phyloP scores from a whole-genome alignment of 2,797 vertebrate genomes.

The Protosalanx chinensis region DNA sequence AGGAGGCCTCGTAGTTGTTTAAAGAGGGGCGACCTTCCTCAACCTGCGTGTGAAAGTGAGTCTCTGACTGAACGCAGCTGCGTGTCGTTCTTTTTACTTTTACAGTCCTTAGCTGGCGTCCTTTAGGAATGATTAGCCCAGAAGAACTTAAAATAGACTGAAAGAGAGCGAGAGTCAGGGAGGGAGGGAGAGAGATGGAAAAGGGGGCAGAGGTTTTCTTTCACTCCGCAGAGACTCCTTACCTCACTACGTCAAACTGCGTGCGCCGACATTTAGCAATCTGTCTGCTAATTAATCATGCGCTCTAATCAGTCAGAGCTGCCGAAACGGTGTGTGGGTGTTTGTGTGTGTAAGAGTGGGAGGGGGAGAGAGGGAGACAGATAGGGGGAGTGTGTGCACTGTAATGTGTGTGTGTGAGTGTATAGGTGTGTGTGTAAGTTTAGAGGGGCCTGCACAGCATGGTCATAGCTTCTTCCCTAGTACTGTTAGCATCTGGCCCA shows the following conservation, averaged over 20 bases:
- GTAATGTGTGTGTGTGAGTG: conserved; percentile 14
- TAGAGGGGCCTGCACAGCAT: neutral
- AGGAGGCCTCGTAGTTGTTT: neutral
- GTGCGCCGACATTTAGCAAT: conserved; percentile 67
- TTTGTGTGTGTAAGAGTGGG: conserved; percentile 13
- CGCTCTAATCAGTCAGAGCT: conserved; percentile 66
- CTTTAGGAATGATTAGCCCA: conserved; percentile 78
- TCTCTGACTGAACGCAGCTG: conserved; percentile 57
- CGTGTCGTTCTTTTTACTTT: conserved; percentile 48
- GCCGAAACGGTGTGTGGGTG: conserved; percentile 27
- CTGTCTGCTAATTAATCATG: conserved; percentile 74
- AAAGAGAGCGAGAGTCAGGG: conserved; percentile 42
- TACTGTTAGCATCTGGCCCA: neutral
- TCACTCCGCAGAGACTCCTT: conserved; percentile 66
- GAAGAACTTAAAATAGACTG: conserved; percentile 76
- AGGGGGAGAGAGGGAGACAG: conserved; percentile 11
- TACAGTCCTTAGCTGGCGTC: conserved; percentile 59
- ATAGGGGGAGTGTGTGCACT: conserved; percentile 24
- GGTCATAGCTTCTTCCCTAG: neutral
- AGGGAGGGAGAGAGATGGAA: conserved; percentile 28
- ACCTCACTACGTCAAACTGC: conserved; percentile 63
- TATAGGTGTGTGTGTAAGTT: conserved; percentile 4
- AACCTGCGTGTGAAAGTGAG: conserved; percentile 8
- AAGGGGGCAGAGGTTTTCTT: conserved; percentile 54
- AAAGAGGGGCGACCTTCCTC: neutral